Evolutionary conservation across 2,113 vertebrate genomes (phyloP), one percentile per base, ranked within the genome.

Genomic region (Marmota monax): DNA sequence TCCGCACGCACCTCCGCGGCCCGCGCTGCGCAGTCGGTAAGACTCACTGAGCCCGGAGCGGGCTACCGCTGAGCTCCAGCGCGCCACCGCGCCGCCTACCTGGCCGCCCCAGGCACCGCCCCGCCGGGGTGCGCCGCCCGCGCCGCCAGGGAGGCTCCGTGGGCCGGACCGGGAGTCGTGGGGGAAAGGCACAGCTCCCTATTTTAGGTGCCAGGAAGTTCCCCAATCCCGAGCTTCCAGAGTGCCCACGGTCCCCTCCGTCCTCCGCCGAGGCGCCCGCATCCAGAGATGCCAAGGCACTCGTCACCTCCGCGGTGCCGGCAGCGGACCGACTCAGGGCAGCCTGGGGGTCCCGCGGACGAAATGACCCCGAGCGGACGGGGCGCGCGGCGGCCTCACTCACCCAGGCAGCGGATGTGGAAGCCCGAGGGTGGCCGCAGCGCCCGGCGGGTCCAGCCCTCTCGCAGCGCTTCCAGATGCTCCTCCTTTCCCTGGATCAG

Each of bases 401-500:
- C 98, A 99, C 99, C 99, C 79, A 99, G 98, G 97, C 99, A 99
- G 98, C 99, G 99, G 98, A 99, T 99, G 96, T 98, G 99, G 98
- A 99, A 99, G 92, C 99, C 99, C 48, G 98, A 98, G 63, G 99
- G 99, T 5, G 99, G 99, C 84, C 99, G 99, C 92, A 99, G 99
- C 34, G 99, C 99, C 88, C 99, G 99, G 97, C 99, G 98, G 97
- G 99, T 99, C 99, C 99, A 99, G 93, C 99, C 99, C 98, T 99
- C 99, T 90, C 99, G 98, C 98, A 99, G 98, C 93, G 98, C 99
- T 98, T 99, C 99, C 97, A 99, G 98, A 97, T 99, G 99, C 97
- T 99, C 99, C 98, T 99, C 99, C 98, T 99, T 99, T 96, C 99
- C 99, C 97, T 99, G 99, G 97, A 99, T 99, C 96, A 99, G 98